Evolutionary conservation across 2,113 vertebrate species (phyloP), one percentile per base, ranked within the genome.

Genomic region (Balaeniceps rex): DNA sequence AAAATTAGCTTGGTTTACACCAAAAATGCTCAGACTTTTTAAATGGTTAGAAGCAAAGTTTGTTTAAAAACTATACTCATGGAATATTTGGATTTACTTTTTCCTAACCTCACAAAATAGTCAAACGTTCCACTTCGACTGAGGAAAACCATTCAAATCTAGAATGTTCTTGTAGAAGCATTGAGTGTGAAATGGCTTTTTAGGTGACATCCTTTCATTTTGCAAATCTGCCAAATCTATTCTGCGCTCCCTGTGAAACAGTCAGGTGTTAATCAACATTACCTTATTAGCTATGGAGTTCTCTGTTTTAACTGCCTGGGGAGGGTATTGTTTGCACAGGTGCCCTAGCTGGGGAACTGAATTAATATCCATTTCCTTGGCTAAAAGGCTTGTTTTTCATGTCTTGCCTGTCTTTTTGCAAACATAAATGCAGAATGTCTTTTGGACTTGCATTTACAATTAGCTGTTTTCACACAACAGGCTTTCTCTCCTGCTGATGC

Each of bases 361-460:
- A 95, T 91, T 92, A 92, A 96, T 95, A 94, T 64, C 83, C 26
- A 38, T 94, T 95, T 95, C 33, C 46, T 88, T 95, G 89, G 74
- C 91, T 89, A 36, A 95, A 89, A 91, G 40, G 19, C 29, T 94
- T 93, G 66, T 68, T 95, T 94, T 93, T 83, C 66, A 52, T 64
- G 47, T 89, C 57, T 84, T 93, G 47, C 58, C 63, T 84, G 55
- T 75, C 33, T 82, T 92, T 90, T 83, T 88, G 49, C 46, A 83
- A 84, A 91, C 19, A 51, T 51, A 92, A 77, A 92, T 6, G 17
- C 1, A 2, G 46, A 88, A 90, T 87, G 9, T 86, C 52, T 83
- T 61, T 65, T 47, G 36, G 40, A 72, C 44, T 93, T 90, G 55
- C 47, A 64, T 84, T 88, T 69, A 36, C 72, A 95, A 81, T 91